Evolutionary conservation across 1,140 invertebrate genomes (phyloP).

Genomic region (Hylyphantes graminicola): DNA sequence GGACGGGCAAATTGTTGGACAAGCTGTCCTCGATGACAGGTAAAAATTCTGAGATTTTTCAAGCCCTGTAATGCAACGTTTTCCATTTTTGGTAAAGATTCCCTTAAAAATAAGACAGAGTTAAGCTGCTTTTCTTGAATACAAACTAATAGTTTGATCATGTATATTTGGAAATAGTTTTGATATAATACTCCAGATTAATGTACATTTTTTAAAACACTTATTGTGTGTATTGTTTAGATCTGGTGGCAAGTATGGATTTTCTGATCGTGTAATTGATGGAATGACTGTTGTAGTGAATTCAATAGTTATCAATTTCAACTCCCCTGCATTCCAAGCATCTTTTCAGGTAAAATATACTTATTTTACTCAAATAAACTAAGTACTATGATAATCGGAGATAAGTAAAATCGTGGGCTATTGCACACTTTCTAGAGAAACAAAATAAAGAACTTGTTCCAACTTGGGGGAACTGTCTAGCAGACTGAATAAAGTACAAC

Average conservation of each 20-base stretch:
- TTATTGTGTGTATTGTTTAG: slow-evolving; percentile 36
- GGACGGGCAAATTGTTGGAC: too few species aligned
- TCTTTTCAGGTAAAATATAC: slow-evolving; percentile 83
- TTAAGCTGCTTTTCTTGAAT: too few species aligned
- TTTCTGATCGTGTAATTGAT: slow-evolving; percentile 95
- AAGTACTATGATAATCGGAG: too few species aligned
- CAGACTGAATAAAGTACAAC: too few species aligned
- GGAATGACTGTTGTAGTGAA: slow-evolving; percentile 96
- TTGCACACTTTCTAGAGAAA: neutral
- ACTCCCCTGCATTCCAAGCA: slow-evolving; percentile 92
- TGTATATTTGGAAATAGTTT: neutral
- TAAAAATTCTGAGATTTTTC: too few species aligned
- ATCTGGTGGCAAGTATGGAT: slow-evolving; percentile 81
- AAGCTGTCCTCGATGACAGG: too few species aligned
- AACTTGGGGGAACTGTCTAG: too few species aligned
- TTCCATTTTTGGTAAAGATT: too few species aligned
- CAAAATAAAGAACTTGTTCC: too few species aligned
- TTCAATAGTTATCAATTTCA: slow-evolving; percentile 91
- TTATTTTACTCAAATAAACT: neutral
- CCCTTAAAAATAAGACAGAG: too few species aligned
- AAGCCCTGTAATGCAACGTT: too few species aligned
- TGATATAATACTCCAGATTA: neutral
- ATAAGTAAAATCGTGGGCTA: neutral
- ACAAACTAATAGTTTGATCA: too few species aligned
- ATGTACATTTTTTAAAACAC: neutral